Percentiles rank a stretch among this genome's conserved stretches.
These are phyloP conservation scores for Euproctis similis DNA, from an alignment of 2,888 invertebrate species.

Conservation along the genomic window DNA sequence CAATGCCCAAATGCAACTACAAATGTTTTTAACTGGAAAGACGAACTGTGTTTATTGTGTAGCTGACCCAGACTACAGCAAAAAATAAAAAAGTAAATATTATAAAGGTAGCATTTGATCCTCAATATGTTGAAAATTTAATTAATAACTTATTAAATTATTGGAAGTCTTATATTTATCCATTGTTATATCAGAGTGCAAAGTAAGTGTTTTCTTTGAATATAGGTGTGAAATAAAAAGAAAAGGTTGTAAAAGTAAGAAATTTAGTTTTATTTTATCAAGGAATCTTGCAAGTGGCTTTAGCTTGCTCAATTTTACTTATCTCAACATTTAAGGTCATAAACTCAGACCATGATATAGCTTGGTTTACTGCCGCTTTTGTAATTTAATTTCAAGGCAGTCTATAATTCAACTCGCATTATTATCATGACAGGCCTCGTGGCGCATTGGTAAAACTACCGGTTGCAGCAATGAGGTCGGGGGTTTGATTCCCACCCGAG, in stretches of 20 bases:
- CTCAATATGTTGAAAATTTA: background rate
- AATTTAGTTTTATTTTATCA: background rate
- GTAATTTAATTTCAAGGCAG: no score
- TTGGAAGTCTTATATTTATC: background rate
- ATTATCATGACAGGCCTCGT: no score
- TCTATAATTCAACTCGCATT: no score
- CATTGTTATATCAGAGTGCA: background rate
- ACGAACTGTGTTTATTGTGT: conserved; percentile 7
- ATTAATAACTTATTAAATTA: background rate
- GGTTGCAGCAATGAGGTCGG: no score
- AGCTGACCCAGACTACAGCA: conserved; percentile 6
- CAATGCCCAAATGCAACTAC: conserved; percentile 4
- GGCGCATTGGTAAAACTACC: no score
- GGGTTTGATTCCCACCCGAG: no score
- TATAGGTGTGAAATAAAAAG: background rate
- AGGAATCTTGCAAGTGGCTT: conserved; percentile 4
- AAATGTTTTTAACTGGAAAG: conserved; percentile 6
- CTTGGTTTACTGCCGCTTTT: no score
- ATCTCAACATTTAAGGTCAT: no score
- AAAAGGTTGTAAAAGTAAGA: background rate
- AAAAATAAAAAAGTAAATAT: background rate
- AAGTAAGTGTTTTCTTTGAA: no score
- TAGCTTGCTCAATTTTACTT: no score
- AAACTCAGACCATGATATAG: no score
- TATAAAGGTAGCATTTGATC: background rate